Conservation (phyloP, 2,113 vertebrate genomes). For the Neoarius graeffei region DNA sequence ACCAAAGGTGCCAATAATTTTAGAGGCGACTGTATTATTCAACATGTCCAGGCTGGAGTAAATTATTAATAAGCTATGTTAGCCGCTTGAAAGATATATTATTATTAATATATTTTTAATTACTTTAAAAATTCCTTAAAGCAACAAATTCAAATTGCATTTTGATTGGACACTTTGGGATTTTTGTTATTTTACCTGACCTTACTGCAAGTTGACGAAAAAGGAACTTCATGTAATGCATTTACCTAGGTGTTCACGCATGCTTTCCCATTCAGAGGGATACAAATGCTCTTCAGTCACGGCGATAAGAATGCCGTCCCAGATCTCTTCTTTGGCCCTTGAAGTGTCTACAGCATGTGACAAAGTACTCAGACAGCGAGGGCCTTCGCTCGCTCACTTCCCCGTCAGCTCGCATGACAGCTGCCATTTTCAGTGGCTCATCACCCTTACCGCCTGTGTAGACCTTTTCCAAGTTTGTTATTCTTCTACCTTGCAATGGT, state of each 20-base stretch:
- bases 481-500: constrained; percentile 54
- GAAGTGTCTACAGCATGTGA: constrained; percentile 67
- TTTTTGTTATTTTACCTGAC: neutral
- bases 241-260: constrained; percentile 67
- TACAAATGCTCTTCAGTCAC: constrained; percentile 68
- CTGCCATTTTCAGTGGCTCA: constrained; percentile 70
- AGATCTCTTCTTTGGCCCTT: constrained; percentile 63
- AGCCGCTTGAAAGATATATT: neutral
- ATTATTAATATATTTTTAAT: no score
- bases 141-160: neutral
- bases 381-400: constrained; percentile 48
- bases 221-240: neutral
- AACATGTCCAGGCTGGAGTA: neutral
- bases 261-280: constrained; percentile 58
- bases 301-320: constrained; percentile 71
- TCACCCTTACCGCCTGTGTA: constrained; percentile 56
- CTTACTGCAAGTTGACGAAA: neutral
- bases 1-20: neutral
- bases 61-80: neutral
- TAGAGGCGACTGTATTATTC: neutral
- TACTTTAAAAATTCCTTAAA: neutral
- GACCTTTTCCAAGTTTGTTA: constrained; percentile 49
- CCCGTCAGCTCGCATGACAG: constrained; percentile 71
- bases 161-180: neutral
- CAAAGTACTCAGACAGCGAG: constrained; percentile 66